Evolutionary conservation across 2,888 invertebrate species (phyloP), one percentile per base, ranked within the genome.

Genomic region (Heliconius ethilla): DNA sequence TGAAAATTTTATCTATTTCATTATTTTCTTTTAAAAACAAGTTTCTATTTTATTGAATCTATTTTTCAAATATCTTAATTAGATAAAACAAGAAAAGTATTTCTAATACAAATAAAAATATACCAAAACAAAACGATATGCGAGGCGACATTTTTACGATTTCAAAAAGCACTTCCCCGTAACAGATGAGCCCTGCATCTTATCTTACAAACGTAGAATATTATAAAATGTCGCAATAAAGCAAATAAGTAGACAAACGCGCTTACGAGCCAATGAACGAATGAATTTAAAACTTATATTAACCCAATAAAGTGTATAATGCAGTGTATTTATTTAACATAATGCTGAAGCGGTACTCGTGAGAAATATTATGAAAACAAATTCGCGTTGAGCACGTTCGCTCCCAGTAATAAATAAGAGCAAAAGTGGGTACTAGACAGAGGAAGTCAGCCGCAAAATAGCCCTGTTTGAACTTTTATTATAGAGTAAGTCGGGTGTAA

Each of bases 331-430:
- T 66, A 75, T 37, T 84, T 78, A 87, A 90, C 86, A 89, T 90
- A 91, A 89, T 86, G 87, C 86, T 87, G 84, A 86, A 87, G 87
- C 86, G 86, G 85, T 81, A 86, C 86, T 88, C 85, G 88, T 85
- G 88, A 90, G 92, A 92, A 93, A 93, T 94, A 93, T 94, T 94
- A 93, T 93, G 94, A 92, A 92, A 93, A 94, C 94, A 94, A 94
- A 94, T 93, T 94, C 91, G 89, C 87, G 91, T 90, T 91, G 92
- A 92, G 92, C 93, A 93, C 93, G 93, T 94, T 91, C 90, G 88
- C 89, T 89, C 89, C 89, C 88, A 91, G 93, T 92, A 92, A 93
- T 94, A 94, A 93, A 93, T 93, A 93, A 92, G 89, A 89, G 88
- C 86, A 91, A 88, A 88, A 90, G 89, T 87, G 84, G 86, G 81